Evolutionary conservation across 1,140 invertebrate genomes (phyloP), one percentile per base, ranked within the genome.

Genomic region (Drosophila sechellia): DNA sequence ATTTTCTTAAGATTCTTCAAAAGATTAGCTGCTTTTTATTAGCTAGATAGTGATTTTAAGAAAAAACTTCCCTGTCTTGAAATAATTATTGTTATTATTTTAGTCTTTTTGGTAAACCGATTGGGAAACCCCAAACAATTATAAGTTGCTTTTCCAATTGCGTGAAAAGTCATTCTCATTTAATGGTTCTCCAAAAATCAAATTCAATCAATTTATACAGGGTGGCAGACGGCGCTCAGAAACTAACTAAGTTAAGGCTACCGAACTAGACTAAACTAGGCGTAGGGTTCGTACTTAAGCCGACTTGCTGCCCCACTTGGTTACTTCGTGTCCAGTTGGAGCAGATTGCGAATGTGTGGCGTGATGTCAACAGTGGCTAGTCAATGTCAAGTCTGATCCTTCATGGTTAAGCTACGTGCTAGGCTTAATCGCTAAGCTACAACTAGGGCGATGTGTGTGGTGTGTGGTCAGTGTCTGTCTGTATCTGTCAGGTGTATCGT

Each of bases 331-430:
- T 15, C 54, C 46, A 52, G 50, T 45, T 40, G 15, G 10, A 35
- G 49, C 49, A 6, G 15, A 17, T 17, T 55, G 40, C 27, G 40
- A 34, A 22, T 42, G 13, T 60, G 31, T 35, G 59, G 46, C 49
- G 66, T 70, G 64, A 69, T 70, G 66, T 70, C 49, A 71, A 57
- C 68, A 42, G 68, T 70, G 68, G 68, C 68, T 70, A 70, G 68
- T 70, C 52, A 39, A 34, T 37, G 43, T 71, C 57, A 71, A 65
- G 60, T 66, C 64, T 42, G 22, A 57, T 70, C 52, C 49, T 70
- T 56, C 34, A 54, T 65, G 34, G 34, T 70, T 70, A 69, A n/a
- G 25, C 65, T 70, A 70, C 0, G 5, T 20, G 40, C 49, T 74
- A 64, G 27, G 6, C 49, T 61, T 61, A 69, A 60, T n/a, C 20